Conservation (phyloP, 2,797 vertebrate genomes). For the Crocodylus rhombifer region DNA sequence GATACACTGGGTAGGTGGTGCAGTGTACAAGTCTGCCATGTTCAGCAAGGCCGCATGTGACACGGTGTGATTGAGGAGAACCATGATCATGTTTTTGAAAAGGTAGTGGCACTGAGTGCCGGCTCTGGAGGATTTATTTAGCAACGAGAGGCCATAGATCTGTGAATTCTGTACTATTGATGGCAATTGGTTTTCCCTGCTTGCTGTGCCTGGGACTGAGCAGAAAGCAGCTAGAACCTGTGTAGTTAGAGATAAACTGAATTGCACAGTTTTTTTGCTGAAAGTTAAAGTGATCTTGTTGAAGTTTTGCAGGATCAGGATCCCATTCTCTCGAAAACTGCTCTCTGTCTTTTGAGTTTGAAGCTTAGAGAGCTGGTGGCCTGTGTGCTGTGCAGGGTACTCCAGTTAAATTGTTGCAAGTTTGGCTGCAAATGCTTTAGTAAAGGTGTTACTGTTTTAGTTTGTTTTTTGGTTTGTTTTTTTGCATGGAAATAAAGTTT, state of each 20-base stretch:
- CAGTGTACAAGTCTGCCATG: background rate
- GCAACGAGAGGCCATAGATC: background rate
- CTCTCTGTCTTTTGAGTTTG: background rate
- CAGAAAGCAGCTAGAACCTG: background rate
- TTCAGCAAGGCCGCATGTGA: background rate
- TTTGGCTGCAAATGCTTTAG: background rate
- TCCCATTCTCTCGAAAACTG: background rate
- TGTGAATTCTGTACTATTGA: background rate
- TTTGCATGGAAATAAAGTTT: background rate
- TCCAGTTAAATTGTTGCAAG: background rate
- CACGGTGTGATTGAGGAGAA: background rate
- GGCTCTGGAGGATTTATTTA: background rate
- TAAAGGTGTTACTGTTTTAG: accelerated
- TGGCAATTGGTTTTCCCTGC: background rate
- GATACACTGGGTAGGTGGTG: too few relatives aligned
- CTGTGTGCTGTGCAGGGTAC: background rate
- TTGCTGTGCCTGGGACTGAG: background rate
- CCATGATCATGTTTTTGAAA: background rate
- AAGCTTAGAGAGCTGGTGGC: background rate
- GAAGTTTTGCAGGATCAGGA: background rate
- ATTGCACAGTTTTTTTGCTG: background rate
- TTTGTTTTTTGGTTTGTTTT: background rate
- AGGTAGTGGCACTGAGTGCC: background rate
- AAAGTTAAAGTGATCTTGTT: background rate
- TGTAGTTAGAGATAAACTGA: background rate